These are phyloP conservation scores for Ormia ochracea DNA, from an alignment of 2,888 invertebrate genomes.

Conservation along the genomic window DNA sequence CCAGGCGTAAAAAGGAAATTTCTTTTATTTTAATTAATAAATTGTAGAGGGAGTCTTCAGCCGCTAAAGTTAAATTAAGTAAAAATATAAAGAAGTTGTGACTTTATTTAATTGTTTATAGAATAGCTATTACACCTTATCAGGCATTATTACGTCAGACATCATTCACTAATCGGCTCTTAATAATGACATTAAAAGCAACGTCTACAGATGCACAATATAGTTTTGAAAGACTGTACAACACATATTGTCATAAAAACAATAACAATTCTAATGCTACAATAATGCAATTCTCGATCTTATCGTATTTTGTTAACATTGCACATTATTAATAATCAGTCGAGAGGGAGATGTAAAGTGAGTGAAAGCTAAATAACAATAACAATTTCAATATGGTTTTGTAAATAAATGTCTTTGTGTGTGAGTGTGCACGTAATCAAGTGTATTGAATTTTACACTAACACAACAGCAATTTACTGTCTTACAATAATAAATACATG, in stretches of 20 bases:
- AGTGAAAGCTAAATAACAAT: conserved; percentile 44
- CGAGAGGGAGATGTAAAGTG: neutral
- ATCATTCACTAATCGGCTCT: conserved; percentile 6
- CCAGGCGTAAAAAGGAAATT: no score
- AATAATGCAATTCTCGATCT: conserved; percentile 59
- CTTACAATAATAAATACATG: conserved; percentile 16
- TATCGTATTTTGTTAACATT: conserved; percentile 54
- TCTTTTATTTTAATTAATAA: no score
- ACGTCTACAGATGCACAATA: neutral
- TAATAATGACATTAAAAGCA: conserved; percentile 36
- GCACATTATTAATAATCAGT: neutral
- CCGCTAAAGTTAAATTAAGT: no score
- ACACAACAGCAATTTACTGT: conserved; percentile 42
- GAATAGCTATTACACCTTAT: neutral
- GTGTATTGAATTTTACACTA: conserved; percentile 14
- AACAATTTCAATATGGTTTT: conserved; percentile 54
- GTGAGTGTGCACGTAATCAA: neutral
- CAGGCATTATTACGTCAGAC: neutral
- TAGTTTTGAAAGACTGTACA: conserved; percentile 36
- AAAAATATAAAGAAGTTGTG: no score
- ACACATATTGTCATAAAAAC: conserved; percentile 6
- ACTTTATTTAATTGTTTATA: no score
- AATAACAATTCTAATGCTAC: conserved; percentile 46
- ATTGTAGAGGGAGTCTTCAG: no score
- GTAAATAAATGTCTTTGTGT: conserved; percentile 45